Conservation (phyloP, 1,140 invertebrate genomes). For the Calephelis nemesis region DNA sequence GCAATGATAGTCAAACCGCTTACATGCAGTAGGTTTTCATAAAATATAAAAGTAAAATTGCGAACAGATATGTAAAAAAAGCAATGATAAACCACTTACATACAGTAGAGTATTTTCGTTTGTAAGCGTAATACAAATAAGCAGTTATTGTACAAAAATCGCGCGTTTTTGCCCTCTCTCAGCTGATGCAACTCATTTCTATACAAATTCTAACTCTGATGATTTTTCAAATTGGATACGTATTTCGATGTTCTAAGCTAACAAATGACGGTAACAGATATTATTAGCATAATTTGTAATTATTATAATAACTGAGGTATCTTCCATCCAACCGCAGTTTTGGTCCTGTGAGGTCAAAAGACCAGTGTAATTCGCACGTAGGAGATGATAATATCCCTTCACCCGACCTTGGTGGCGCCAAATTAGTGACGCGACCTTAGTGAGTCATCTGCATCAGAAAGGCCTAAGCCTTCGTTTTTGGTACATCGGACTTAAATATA, state of each 20-base stretch:
- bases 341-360: slow-evolving; percentile 27
- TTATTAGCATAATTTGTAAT: slow-evolving; percentile 6
- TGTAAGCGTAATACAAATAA: too few species aligned
- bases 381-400: slow-evolving; percentile 32
- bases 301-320: slow-evolving; percentile 4
- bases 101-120: too few species aligned
- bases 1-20: too few species aligned
- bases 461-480: background rate
- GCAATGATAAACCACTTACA: too few species aligned
- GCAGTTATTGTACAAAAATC: too few species aligned
- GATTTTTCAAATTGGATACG: background rate
- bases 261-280: slow-evolving; percentile 1
- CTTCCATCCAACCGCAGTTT: slow-evolving; percentile 24
- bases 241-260: background rate
- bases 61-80: too few species aligned
- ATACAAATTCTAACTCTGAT: too few species aligned
- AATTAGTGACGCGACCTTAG: slow-evolving; percentile 20
- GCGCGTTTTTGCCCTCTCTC: background rate
- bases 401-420: slow-evolving; percentile 30
- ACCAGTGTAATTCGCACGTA: slow-evolving; percentile 34
- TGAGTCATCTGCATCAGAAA: slow-evolving; percentile 15
- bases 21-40: too few species aligned
- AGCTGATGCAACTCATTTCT: background rate
- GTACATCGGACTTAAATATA: too few species aligned
- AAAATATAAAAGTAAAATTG: too few species aligned